A percentile compares a stretch with the other conserved stretches of the same genome.
phyloP scores from a whole-genome alignment of 2,888 invertebrate genomes.

The Melanchra persicariae region DNA sequence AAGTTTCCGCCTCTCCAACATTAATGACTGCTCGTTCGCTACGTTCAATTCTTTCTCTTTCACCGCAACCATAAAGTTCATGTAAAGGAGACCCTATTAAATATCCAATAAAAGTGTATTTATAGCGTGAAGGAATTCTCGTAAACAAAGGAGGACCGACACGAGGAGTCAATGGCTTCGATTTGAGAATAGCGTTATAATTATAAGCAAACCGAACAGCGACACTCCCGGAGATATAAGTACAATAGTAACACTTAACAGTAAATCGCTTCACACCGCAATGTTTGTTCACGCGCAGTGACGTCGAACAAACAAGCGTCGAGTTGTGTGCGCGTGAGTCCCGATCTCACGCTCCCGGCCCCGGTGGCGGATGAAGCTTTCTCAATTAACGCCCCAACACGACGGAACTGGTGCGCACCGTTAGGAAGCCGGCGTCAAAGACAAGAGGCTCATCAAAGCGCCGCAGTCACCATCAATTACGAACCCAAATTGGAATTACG shows the following conservation, averaged over 20 bases:
- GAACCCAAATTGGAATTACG: conserved; percentile 48
- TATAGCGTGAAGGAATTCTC: conserved; percentile 45
- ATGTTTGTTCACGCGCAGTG: conserved; percentile 77
- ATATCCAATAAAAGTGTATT: conserved; percentile 48
- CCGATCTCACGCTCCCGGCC: conserved; percentile 69
- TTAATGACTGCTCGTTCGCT: conserved; percentile 42
- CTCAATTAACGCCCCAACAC: conserved; percentile 76
- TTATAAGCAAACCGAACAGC: conserved; percentile 41
- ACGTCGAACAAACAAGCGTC: conserved; percentile 69
- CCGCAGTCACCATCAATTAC: conserved; percentile 45
- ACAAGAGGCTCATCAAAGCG: conserved; percentile 51
- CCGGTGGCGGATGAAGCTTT: conserved; percentile 71
- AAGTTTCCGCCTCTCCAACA: conserved; percentile 42
- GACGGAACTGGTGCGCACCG: conserved; percentile 63
- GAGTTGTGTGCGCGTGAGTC: conserved; percentile 66
- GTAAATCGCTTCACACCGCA: conserved; percentile 74
- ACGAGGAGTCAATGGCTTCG: conserved; percentile 44
- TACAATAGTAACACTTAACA: conserved; percentile 77
- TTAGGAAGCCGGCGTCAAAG: conserved; percentile 57
- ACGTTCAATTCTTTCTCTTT: conserved; percentile 36
- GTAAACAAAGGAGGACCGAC: conserved; percentile 27
- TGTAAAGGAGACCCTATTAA: conserved; percentile 44
- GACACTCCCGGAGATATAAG: conserved; percentile 51
- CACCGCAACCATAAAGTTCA: conserved; percentile 44
- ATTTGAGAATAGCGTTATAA: conserved; percentile 54